Evolutionary conservation across 2,113 vertebrate genomes (phyloP), one percentile per base, ranked within the genome.

Genomic region (Cyprinodon tularosa): DNA sequence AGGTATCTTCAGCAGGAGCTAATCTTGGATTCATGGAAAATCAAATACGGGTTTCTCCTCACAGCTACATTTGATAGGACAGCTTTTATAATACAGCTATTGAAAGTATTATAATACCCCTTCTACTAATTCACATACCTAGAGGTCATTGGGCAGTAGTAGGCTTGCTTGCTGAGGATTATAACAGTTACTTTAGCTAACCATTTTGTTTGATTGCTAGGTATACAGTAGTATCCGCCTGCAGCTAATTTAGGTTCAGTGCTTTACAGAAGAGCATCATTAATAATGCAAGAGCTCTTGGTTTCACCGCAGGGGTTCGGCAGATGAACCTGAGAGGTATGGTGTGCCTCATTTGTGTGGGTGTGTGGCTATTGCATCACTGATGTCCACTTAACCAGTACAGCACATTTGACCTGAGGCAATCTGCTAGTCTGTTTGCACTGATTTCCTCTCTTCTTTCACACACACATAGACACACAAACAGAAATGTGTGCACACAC

Each of bases 381-480:
- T 91, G 80, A 93, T 92, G 84, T 82, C 84, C 86, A 89, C 83
- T 91, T 91, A 85, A 84, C 77, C 81, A 76, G 72, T 79, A 74
- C 80, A 76, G 75, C 73, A 74, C 79, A 85, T 71, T 45, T 77
- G 81, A 86, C 89, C 80, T 0, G 9, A 48, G 65, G 80, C 74
- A 82, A 77, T 79, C 74, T 82, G 75, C 66, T 73, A 59, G 71
- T 77, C 67, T 65, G 77, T 81, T 63, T 84, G 78, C 82, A 85
- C 88, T 81, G 85, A 88, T 90, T 90, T 81, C 36, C 38, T 61
- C 68, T 42, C 62, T 59, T 62, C 66, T 50, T 42, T 60, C 61
- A 59, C 36, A 37, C 50, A 60, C 14, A 45, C 47, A 74, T 37
- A 50, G 45, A 62, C 62, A 60, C 1, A 62, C 36, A 40, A 37